Percentiles rank a stretch among this genome's conserved stretches.
phyloP scores from a whole-genome alignment of 2,113 vertebrate species.

The Willisornis vidua region DNA sequence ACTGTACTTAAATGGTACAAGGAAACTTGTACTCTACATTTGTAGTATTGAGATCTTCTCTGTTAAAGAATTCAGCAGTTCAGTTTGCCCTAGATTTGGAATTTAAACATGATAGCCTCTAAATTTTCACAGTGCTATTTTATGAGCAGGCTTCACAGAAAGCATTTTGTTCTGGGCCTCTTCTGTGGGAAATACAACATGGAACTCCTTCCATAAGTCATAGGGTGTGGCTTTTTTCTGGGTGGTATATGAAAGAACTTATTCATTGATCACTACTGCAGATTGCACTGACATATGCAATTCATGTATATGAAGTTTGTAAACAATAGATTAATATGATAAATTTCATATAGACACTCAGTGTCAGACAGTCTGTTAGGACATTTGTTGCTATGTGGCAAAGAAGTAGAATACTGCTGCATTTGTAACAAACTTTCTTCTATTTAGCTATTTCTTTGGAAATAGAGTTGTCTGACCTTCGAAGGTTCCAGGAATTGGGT shows the following conservation, averaged over 20 bases:
- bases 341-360: not conserved
- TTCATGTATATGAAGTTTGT: not conserved
- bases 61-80: not conserved
- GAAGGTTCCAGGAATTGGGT: not conserved
- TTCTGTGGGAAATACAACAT: not conserved
- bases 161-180: not conserved
- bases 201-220: not conserved
- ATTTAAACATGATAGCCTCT: not conserved
- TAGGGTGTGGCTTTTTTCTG: not conserved
- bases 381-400: not conserved
- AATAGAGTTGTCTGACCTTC: not conserved
- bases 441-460: not conserved
- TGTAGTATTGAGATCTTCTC: not conserved
- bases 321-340: not conserved
- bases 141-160: not conserved
- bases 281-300: not conserved
- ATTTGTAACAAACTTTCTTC: not conserved
- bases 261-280: not conserved
- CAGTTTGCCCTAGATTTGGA: not conserved
- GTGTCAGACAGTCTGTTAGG: not conserved
- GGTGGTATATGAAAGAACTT: not conserved
- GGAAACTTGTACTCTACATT: not conserved
- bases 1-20: not conserved
- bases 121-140: not conserved
- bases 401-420: not conserved